phyloP scores from a whole-genome alignment of 2,797 vertebrate genomes.

The Hippocampus kuda region DNA sequence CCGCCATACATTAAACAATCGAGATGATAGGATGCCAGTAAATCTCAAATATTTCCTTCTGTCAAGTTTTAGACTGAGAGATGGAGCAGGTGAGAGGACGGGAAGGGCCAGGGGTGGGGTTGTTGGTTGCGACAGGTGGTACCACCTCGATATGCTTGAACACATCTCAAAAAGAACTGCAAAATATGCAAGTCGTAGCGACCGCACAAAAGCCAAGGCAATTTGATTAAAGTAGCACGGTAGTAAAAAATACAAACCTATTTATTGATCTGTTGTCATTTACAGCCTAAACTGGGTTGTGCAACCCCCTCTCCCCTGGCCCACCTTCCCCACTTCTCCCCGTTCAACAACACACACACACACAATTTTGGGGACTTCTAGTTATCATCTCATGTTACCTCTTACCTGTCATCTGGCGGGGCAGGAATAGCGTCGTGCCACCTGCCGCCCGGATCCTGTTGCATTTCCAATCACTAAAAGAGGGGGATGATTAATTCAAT shows the following conservation, averaged over 20 bases:
- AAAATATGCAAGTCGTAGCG: neutral
- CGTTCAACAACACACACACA: slow-evolving; percentile 19
- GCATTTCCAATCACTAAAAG: slow-evolving; percentile 73
- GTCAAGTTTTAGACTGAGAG: neutral
- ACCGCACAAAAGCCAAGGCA: neutral
- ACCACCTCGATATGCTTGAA: slow-evolving; percentile 1
- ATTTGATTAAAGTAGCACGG: neutral
- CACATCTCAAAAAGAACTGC: neutral
- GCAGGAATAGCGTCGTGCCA: slow-evolving; percentile 63
- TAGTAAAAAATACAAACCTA: slow-evolving; percentile 16
- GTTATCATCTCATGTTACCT: slow-evolving; percentile 70
- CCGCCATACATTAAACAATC: too few species aligned
- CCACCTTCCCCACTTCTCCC: neutral
- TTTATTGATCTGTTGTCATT: slow-evolving; percentile 22
- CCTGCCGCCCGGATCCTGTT: slow-evolving; percentile 71
- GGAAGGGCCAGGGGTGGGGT: slow-evolving; percentile 31
- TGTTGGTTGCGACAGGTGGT: slow-evolving; percentile 2
- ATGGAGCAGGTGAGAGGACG: slow-evolving; percentile 37
- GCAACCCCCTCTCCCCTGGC: neutral
- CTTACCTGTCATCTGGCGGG: slow-evolving; percentile 63
- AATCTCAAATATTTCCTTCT: too few species aligned
- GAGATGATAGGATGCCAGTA: too few species aligned
- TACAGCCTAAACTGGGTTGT: slow-evolving; percentile 23
- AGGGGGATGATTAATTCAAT: slow-evolving; percentile 69
- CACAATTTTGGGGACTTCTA: slow-evolving; percentile 56